A percentile compares a stretch with the other conserved stretches of the same genome.
These are phyloP conservation scores for Manis pentadactyla DNA, from an alignment of 2,797 vertebrate genomes.

Conservation along the genomic window DNA sequence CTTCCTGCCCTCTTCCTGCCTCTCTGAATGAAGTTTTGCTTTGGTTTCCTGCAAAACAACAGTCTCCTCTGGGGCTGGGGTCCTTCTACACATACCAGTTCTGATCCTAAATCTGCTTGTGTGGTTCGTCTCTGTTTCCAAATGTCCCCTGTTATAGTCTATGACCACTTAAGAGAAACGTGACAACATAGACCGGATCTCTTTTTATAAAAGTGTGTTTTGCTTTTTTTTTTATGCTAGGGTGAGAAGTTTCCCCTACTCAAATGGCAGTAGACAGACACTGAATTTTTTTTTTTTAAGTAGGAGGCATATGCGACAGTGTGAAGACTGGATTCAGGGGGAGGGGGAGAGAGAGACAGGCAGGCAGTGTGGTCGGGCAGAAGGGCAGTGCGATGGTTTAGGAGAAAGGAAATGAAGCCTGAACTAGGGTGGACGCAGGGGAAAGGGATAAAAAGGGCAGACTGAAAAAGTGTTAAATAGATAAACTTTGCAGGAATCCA, in stretches of 20 bases:
- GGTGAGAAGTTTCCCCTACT: background rate
- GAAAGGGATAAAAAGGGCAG: background rate
- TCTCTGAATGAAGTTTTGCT: background rate
- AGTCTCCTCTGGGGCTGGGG: background rate
- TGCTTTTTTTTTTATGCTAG: background rate
- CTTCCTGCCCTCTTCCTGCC: background rate
- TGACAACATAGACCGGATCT: background rate
- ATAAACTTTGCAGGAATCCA: background rate
- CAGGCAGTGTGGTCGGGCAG: background rate
- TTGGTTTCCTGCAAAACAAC: background rate
- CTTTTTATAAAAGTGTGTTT: background rate
- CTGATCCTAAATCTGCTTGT: background rate
- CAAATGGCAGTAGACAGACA: background rate
- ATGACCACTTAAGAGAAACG: background rate
- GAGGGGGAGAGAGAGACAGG: background rate
- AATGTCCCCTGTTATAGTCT: background rate
- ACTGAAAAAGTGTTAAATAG: background rate
- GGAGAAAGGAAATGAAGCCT: background rate
- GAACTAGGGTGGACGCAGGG: background rate
- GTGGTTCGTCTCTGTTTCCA: background rate
- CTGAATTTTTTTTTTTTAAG: background rate
- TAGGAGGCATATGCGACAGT: background rate
- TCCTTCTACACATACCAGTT: background rate
- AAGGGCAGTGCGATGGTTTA: background rate
- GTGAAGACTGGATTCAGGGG: background rate